A percentile compares a stretch with the other conserved stretches of the same genome.
Evolutionary conservation across 2,113 vertebrate species (phyloP).

Genomic region (Eudorcas thomsonii): DNA sequence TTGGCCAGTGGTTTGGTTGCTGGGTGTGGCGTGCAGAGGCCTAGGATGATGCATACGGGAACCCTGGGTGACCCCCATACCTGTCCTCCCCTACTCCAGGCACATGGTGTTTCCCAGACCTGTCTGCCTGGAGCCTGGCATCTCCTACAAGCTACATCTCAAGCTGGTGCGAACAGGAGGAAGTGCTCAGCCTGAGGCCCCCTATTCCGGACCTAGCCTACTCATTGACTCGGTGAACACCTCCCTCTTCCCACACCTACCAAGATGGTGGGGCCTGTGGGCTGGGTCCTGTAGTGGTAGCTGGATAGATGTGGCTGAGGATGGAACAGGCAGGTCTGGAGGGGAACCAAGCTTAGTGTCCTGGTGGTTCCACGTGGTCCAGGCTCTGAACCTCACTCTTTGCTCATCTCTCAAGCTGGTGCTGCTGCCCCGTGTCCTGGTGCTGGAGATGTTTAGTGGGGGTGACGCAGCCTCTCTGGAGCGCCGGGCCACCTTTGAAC

Average conservation of each 20-base stretch:
- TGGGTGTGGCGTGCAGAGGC: not conserved
- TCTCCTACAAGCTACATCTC: slow-evolving; percentile 88
- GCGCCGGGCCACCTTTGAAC: slow-evolving; percentile 89
- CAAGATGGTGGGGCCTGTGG: not conserved
- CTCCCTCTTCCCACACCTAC: not conserved
- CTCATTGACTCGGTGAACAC: slow-evolving; percentile 93
- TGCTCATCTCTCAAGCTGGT: slow-evolving; percentile 81
- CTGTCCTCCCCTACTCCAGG: slow-evolving; percentile 71
- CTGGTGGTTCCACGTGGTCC: not conserved
- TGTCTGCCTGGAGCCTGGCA: slow-evolving; percentile 90
- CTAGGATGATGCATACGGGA: not conserved
- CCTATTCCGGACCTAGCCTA: slow-evolving; percentile 80
- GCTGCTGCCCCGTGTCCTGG: slow-evolving; percentile 89
- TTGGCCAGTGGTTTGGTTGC: not conserved
- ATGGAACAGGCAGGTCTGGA: not conserved
- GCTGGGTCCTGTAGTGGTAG: not conserved
- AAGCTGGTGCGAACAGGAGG: slow-evolving; percentile 87
- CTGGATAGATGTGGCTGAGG: not conserved
- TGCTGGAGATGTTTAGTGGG: slow-evolving; percentile 93
- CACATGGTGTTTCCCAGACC: slow-evolving; percentile 86
- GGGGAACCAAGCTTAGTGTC: not conserved
- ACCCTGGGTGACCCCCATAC: not conserved
- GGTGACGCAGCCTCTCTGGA: slow-evolving; percentile 85
- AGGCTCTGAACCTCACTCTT: not conserved
- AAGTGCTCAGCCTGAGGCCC: slow-evolving; percentile 69